phyloP scores from a whole-genome alignment of 2,797 vertebrate species.

The Pelodytes ibericus region DNA sequence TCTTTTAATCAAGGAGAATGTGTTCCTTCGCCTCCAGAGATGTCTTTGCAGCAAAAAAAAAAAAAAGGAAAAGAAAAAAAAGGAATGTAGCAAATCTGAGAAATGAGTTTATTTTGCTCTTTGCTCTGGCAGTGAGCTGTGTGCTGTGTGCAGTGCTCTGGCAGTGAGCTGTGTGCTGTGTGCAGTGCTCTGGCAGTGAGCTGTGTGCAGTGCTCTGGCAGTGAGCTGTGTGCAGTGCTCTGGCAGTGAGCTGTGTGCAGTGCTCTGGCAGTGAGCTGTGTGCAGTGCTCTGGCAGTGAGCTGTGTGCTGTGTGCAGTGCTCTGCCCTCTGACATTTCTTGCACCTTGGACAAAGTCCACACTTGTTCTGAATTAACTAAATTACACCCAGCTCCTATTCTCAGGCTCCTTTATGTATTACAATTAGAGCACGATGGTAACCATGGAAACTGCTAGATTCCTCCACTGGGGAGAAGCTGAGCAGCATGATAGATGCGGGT shows the following conservation, averaged over 20 bases:
- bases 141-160: neutral
- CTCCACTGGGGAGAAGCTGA: slow-evolving; percentile 51
- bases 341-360: slow-evolving; percentile 52
- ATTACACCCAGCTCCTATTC: slow-evolving; percentile 61
- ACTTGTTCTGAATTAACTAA: slow-evolving; percentile 67
- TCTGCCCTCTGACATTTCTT: neutral
- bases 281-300: neutral
- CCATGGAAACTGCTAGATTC: slow-evolving; percentile 64
- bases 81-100: neutral
- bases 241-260: no score
- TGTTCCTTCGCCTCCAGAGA: neutral
- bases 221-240: no score
- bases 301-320: neutral
- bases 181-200: no score
- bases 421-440: slow-evolving; percentile 67
- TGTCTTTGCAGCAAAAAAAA: neutral
- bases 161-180: no score
- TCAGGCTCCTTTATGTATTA: slow-evolving; percentile 62
- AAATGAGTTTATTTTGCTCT: neutral
- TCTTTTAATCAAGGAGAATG: slow-evolving; percentile 11
- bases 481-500: slow-evolving; percentile 19
- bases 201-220: no score
- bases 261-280: no score
- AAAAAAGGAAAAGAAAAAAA: neutral
- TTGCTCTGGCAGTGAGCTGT: neutral